A percentile compares a stretch with the other conserved stretches of the same genome.
phyloP scores from a whole-genome alignment of 2,113 vertebrate species.

The Carollia perspicillata region DNA sequence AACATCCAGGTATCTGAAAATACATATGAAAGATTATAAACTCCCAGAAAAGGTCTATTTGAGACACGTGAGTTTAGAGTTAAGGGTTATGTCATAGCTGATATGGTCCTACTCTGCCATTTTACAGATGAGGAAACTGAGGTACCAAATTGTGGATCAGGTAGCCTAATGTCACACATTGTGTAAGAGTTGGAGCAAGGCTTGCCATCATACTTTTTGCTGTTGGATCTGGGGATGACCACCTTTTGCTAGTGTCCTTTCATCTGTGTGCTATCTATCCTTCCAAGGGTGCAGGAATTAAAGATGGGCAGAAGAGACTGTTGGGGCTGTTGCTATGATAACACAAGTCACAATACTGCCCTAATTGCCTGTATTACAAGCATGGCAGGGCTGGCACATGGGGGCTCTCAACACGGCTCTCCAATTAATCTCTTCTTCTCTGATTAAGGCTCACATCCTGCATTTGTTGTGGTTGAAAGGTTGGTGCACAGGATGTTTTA shows the following conservation, averaged over 20 bases:
- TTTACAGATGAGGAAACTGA: background rate
- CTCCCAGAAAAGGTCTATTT: background rate
- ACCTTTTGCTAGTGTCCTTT: background rate
- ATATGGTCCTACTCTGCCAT: background rate
- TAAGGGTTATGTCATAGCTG: background rate
- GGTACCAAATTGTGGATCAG: background rate
- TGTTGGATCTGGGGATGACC: background rate
- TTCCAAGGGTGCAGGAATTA: background rate
- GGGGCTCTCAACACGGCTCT: conserved; percentile 70
- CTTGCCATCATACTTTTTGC: background rate
- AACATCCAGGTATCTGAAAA: background rate
- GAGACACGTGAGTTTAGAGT: background rate
- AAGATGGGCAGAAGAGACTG: conserved; percentile 54
- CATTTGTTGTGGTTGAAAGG: conserved; percentile 44
- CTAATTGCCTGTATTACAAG: conserved; percentile 75
- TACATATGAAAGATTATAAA: background rate
- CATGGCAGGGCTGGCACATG: conserved; percentile 78
- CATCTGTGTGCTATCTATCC: conserved; percentile 45
- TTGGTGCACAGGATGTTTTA: background rate
- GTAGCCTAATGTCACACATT: too few relatives aligned
- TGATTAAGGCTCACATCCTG: conserved; percentile 70
- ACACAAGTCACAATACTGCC: conserved; percentile 55
- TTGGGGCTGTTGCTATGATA: conserved; percentile 64
- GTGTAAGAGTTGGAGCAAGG: accelerated
- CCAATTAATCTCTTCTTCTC: conserved; percentile 81